Evolutionary conservation across 2,888 invertebrate species (phyloP).

Genomic region (Cordylochernes scorpioides): DNA sequence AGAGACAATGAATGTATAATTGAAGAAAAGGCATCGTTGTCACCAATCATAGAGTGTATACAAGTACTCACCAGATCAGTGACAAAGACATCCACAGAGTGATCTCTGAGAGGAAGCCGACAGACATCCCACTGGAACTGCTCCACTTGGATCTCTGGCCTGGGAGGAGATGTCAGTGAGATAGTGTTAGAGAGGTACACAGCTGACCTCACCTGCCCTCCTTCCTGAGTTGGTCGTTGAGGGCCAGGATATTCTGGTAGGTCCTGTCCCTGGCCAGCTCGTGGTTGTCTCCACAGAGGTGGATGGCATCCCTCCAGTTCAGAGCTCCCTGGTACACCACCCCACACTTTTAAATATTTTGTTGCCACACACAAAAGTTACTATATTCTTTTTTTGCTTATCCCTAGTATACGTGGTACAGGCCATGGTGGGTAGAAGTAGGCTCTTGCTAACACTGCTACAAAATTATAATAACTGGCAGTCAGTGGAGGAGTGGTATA

Average conservation of each 20-base stretch:
- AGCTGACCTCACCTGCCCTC: conserved; percentile 5
- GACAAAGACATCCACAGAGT: conserved; percentile 29
- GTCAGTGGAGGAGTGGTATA: no score
- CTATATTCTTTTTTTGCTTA: no score
- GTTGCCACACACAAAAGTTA: conserved; percentile 1
- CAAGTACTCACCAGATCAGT: conserved; percentile 27
- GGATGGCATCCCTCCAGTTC: conserved; percentile 23
- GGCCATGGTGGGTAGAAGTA: no score
- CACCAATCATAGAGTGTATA: no score
- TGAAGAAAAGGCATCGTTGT: no score
- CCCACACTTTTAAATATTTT: no score
- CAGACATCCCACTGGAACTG: conserved; percentile 27
- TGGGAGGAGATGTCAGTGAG: conserved; percentile 12
- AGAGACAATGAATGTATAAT: no score
- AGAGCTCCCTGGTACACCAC: conserved; percentile 24
- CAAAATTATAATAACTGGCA: neutral
- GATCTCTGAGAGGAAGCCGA: conserved; percentile 26
- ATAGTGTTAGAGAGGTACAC: conserved; percentile 4
- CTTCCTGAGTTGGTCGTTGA: conserved; percentile 14
- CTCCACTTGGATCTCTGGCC: conserved; percentile 17
- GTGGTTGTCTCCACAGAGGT: conserved; percentile 29
- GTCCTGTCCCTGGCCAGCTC: conserved; percentile 24
- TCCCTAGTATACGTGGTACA: no score
- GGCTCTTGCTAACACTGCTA: neutral
- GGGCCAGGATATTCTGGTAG: conserved; percentile 22